Conservation (phyloP, 2,113 vertebrate species). For the Prionailurus viverrinus region DNA sequence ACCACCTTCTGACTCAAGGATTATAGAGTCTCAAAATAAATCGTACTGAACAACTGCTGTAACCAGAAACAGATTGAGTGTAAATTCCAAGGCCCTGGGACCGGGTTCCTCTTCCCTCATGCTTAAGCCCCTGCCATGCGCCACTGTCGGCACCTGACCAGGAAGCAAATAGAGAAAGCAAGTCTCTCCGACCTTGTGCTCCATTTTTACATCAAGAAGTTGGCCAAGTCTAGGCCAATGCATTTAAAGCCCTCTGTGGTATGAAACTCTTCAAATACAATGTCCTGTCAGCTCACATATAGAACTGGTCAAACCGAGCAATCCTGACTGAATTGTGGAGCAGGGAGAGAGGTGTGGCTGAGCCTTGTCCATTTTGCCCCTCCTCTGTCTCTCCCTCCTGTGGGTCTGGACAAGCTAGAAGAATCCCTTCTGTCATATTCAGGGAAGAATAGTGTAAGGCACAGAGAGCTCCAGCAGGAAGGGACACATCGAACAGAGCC, state of each 20-base stretch:
- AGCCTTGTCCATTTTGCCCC: too few relatives aligned
- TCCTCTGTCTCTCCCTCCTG: background rate
- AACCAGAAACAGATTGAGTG: conserved; percentile 81
- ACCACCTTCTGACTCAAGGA: conserved; percentile 79
- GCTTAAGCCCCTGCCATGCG: conserved; percentile 23
- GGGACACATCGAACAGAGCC: background rate
- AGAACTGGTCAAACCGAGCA: background rate
- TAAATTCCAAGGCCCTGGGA: conserved; percentile 79
- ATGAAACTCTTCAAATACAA: background rate
- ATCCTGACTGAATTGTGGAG: background rate
- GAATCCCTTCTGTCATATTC: background rate
- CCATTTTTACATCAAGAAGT: conserved; percentile 21
- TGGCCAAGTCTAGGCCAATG: background rate
- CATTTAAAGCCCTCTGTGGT: background rate
- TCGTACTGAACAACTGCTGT: conserved; percentile 83
- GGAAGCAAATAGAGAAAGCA: conserved; percentile 38
- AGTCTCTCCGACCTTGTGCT: background rate
- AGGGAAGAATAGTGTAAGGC: background rate
- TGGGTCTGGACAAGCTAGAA: background rate
- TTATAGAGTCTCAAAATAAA: conserved; percentile 88
- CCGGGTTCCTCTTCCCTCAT: background rate
- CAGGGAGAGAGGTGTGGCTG: background rate
- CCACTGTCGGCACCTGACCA: background rate
- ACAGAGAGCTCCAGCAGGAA: background rate
- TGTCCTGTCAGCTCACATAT: background rate